phyloP scores from a whole-genome alignment of 2,888 invertebrate species.

The Caradrina clavipalpis region DNA sequence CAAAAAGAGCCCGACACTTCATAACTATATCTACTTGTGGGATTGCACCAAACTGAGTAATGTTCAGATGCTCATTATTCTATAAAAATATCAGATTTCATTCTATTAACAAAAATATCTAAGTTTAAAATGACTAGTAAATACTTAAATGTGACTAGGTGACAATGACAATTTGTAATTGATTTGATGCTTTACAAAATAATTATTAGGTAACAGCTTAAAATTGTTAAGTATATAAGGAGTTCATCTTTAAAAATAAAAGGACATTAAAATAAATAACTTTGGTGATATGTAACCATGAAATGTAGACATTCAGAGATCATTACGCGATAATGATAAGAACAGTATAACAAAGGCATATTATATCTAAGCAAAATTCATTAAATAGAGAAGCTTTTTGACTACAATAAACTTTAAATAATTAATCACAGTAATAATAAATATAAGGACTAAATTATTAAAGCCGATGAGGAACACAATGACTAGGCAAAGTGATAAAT shows the following conservation, averaged over 20 bases:
- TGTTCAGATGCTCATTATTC: conserved; percentile 37
- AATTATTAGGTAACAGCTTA: conserved; percentile 20
- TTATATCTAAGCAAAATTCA: conserved; percentile 32
- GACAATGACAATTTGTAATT: conserved; percentile 24
- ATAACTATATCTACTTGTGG: conserved; percentile 27
- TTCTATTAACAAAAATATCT: conserved; percentile 53
- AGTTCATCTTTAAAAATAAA: conserved; percentile 21
- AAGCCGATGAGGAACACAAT: conserved; percentile 57
- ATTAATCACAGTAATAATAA: conserved; percentile 28
- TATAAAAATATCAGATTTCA: conserved; percentile 64
- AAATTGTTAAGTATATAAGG: conserved; percentile 21
- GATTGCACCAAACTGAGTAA: conserved; percentile 29
- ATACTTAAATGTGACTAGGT: conserved; percentile 54
- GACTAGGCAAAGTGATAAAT: conserved; percentile 53
- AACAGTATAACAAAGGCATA: conserved; percentile 34
- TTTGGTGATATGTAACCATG: conserved; percentile 60
- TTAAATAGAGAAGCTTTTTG: conserved; percentile 30
- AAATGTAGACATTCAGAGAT: conserved; percentile 55
- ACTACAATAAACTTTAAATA: conserved; percentile 43
- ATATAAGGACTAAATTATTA: conserved; percentile 57
- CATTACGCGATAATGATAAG: conserved; percentile 25
- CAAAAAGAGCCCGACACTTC: conserved; percentile 11
- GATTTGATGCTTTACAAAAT: conserved; percentile 32
- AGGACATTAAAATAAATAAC: conserved; percentile 23
- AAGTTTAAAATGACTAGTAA: conserved; percentile 52